Base-by-base conservation (phyloP, 2,797 vertebrate genomes). In the Halcyon smyrnensis region DNA sequence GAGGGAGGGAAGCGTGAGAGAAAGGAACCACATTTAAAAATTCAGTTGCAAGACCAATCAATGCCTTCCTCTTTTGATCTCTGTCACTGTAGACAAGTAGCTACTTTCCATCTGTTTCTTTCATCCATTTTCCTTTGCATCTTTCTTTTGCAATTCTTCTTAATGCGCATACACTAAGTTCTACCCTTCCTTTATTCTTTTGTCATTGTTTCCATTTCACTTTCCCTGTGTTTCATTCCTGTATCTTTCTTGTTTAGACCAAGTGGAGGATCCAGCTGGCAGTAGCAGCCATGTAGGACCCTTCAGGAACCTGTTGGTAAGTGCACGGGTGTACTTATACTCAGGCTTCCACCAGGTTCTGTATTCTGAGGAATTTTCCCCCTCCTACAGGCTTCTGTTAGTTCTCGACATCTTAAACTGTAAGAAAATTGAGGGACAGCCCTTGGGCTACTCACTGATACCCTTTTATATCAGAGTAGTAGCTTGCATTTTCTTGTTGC, bases 201-300 rank as follows among this genome's bases (percentile, higher is more conserved):
- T 90, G 88, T 97, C 95, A 34, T 94, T 74, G 94, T 97, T 97
- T 97, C 96, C 98, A 98, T 98, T 97, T 97, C 97, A 90, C 97
- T 98, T 97, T 97, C 94, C 91, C 95, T 94, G 96, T 97, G 97
- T 98, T 98, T 98, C 98, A 97, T 98, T 98, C 97, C 98, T 98
- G 87, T 98, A 92, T 98, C 98, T 98, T 97, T 98, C 98, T 98
- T 97, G 90, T 98, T 96, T 98, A 98, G 98, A 98, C 95, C 97
- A 98, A 97, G 97, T 96, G 98, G 98, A 98, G 97, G 97, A 95
- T 97, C 97, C 98, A 97, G 97, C 97, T 97, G 97, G 97, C 97
- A 94, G 97, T 98, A 97, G 97, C 97, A 91, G 97, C 97, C 97
- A 96, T 97, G 97, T 98, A 98, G 97, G 98, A 98, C 95, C 97